These are phyloP conservation scores for Mythimna impura DNA, from an alignment of 2,888 invertebrate species.

Conservation along the genomic window DNA sequence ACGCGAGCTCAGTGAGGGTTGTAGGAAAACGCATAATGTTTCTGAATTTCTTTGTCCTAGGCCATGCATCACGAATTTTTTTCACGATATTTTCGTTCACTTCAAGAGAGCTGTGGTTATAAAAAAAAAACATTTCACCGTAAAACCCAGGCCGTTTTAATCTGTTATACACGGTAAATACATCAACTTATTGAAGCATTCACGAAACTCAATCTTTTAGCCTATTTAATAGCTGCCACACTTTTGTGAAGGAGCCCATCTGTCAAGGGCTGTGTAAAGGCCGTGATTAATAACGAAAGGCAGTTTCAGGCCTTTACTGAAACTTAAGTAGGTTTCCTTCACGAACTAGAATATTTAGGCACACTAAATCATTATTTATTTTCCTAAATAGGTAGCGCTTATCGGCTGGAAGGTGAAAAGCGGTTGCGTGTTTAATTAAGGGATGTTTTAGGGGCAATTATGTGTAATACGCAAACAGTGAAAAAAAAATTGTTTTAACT, in stretches of 20 bases:
- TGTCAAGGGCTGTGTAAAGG: constrained; percentile 32
- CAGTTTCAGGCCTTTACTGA: constrained; percentile 4
- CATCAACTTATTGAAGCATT: constrained; percentile 18
- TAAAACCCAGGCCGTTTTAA: neutral
- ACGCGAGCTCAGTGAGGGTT: too few species aligned
- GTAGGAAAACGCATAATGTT: too few species aligned
- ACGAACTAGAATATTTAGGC: constrained; percentile 14
- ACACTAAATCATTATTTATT: constrained; percentile 30
- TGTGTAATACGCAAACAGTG: neutral
- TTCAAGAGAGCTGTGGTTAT: too few species aligned
- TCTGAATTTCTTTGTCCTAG: too few species aligned
- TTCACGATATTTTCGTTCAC: too few species aligned
- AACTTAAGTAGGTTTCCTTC: constrained; percentile 14
- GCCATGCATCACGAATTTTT: too few species aligned
- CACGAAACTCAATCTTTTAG: constrained; percentile 34
- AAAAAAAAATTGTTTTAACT: neutral
- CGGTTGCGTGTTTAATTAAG: neutral
- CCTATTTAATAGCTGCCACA: constrained; percentile 49
- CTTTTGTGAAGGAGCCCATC: constrained; percentile 37
- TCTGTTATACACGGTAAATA: neutral
- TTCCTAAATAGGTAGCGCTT: constrained; percentile 1
- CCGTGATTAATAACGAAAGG: constrained; percentile 38
- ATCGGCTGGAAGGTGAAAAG: constrained; percentile 8
- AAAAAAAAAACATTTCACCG: too few species aligned
- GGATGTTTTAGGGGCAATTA: neutral